Evolutionary conservation across 2,888 invertebrate species (phyloP).

Genomic region (Oligia latruncula): DNA sequence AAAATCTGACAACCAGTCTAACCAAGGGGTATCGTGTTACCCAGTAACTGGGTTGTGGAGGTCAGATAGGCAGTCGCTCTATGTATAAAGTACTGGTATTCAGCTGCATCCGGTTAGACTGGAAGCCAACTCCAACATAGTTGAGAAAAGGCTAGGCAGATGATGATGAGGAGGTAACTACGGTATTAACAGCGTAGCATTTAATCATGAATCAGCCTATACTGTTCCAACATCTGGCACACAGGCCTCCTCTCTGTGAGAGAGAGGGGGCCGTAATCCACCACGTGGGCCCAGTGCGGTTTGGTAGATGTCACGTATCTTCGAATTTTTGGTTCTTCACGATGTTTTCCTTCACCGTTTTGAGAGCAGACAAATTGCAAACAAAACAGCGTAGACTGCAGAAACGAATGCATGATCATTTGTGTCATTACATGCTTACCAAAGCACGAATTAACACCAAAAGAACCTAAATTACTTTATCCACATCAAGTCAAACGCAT

Average conservation of each 20-base stretch:
- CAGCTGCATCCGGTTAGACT: no score
- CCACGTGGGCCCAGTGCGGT: not conserved
- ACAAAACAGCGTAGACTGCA: not conserved
- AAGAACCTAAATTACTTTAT: slow-evolving; percentile 13
- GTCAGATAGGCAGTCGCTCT: no score
- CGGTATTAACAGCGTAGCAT: not conserved
- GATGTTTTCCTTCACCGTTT: not conserved
- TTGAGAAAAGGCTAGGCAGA: no score
- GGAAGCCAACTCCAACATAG: no score
- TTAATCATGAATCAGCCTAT: not conserved
- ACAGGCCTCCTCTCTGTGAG: not conserved
- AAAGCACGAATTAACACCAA: not conserved
- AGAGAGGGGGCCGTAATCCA: not conserved
- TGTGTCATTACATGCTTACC: not conserved
- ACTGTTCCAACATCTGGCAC: not conserved
- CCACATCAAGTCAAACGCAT: slow-evolving; percentile 18
- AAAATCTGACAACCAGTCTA: no score
- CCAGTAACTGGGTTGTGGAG: no score
- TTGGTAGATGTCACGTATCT: not conserved
- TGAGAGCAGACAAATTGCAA: not conserved
- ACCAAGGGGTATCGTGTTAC: no score
- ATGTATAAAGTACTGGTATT: no score
- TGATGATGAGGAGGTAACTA: no score
- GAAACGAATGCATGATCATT: not conserved
- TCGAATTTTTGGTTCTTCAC: not conserved